A percentile compares a stretch with the other conserved stretches of the same genome.
Conservation (phyloP, 1,140 invertebrate genomes). For the Temnothorax nylanderi region DNA sequence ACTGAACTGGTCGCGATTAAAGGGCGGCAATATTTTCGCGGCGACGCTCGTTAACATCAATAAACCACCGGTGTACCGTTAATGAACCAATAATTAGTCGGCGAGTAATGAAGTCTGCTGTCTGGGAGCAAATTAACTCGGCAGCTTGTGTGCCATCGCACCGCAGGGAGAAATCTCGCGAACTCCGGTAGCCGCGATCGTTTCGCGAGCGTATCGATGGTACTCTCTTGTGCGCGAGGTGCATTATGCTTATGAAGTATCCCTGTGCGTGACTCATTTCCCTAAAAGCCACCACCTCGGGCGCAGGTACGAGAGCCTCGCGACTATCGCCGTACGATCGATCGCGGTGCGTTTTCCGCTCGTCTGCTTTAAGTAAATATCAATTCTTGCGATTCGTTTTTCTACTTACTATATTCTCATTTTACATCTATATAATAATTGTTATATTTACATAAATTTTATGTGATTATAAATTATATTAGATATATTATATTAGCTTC, state of each 20-base stretch:
- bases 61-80: constrained; percentile 68
- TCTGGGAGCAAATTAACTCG: constrained; percentile 51
- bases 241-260: constrained; percentile 62
- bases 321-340: neutral
- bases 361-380: constrained; percentile 3
- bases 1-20: constrained; percentile 21
- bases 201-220: constrained; percentile 56
- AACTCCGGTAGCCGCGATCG: constrained; percentile 50
- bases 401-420: neutral
- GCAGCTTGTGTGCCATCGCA: constrained; percentile 34
- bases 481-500: too few relatives aligned
- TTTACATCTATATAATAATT: neutral
- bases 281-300: constrained; percentile 51
- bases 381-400: neutral
- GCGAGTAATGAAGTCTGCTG: constrained; percentile 52
- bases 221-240: neutral
- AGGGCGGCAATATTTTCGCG: constrained; percentile 34
- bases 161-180: constrained; percentile 34
- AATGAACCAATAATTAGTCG: constrained; percentile 78
- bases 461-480: neutral
- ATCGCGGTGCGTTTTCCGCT: neutral
- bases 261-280: constrained; percentile 62
- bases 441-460: neutral
- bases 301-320: constrained; percentile 21
- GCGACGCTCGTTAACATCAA: constrained; percentile 71